A percentile compares a stretch with the other conserved stretches of the same genome.
phyloP scores from a whole-genome alignment of 1,140 invertebrate species.

The Caenorhabditis briggsae region DNA sequence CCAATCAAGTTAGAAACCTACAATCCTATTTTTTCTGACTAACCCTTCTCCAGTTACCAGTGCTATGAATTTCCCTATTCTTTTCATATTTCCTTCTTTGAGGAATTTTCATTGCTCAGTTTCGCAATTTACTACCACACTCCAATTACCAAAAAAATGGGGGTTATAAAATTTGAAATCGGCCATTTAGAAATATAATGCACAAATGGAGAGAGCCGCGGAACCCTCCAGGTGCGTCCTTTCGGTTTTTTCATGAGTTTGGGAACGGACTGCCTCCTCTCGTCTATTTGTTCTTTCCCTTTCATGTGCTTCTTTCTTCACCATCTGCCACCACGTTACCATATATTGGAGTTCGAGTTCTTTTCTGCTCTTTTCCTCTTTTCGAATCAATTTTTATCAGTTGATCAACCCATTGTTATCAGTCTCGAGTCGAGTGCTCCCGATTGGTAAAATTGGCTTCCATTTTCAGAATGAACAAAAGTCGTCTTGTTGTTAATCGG shows the following conservation, averaged over 20 bases:
- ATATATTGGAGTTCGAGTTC: neutral
- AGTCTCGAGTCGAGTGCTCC: neutral
- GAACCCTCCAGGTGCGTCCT: constrained; percentile 15
- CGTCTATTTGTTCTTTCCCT: too few species aligned
- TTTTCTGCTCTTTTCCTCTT: neutral
- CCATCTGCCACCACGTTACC: neutral
- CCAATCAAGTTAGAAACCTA: too few species aligned
- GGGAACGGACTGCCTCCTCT: constrained; percentile 23
- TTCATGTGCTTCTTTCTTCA: neutral
- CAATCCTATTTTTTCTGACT: too few species aligned
- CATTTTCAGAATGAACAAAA: constrained; percentile 48
- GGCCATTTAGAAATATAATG: neutral
- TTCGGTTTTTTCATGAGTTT: constrained; percentile 30
- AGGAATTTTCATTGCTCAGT: too few species aligned
- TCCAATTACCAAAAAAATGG: neutral
- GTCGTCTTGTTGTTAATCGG: constrained; percentile 5
- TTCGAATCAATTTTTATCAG: constrained; percentile 12
- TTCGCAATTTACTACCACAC: too few species aligned
- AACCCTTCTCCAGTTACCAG: too few species aligned
- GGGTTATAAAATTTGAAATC: neutral
- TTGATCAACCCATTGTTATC: constrained; percentile 10
- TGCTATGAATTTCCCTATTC: neutral
- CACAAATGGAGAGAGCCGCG: neutral
- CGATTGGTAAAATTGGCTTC: neutral
- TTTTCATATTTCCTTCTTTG: constrained; percentile 2